These are phyloP conservation scores for Macrocentrus cingulum DNA, from an alignment of 1,140 invertebrate species.

Conservation along the genomic window DNA sequence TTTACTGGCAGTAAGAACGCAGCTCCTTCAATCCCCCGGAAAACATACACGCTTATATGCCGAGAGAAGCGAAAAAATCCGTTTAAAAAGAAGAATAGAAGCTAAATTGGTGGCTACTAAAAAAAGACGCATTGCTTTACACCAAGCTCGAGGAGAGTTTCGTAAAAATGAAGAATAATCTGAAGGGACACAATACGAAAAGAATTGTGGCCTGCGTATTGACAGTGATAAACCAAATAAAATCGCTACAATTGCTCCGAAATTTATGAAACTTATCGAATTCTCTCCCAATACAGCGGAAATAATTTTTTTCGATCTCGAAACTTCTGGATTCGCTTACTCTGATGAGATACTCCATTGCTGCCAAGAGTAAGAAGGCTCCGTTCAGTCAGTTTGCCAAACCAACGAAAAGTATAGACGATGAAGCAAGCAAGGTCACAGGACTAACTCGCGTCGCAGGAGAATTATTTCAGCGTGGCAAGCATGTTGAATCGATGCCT, in stretches of 20 bases:
- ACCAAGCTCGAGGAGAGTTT: not conserved
- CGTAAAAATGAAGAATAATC: not conserved
- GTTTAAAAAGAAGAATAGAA: not conserved
- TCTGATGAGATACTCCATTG: constrained; percentile 12
- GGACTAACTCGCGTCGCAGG: constrained; percentile 1
- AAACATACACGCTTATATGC: not conserved
- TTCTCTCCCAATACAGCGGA: no score
- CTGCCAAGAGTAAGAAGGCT: not conserved
- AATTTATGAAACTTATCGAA: not conserved
- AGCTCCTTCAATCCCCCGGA: not conserved
- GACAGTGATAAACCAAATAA: no score
- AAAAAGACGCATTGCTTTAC: not conserved
- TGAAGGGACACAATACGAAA: not conserved
- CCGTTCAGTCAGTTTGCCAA: not conserved
- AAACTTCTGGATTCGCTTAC: constrained; percentile 6
- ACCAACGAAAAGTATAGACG: not conserved
- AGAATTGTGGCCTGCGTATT: not conserved
- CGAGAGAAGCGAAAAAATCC: not conserved
- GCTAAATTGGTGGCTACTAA: not conserved
- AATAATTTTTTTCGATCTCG: constrained; percentile 11
- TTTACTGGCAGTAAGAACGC: not conserved
- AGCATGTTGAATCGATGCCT: constrained; percentile 11
- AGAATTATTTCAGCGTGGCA: constrained; percentile 12
- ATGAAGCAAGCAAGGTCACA: constrained; percentile 7
- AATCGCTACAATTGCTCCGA: no score